Conservation (phyloP, 1,140 invertebrate species). For the Samia ricini region DNA sequence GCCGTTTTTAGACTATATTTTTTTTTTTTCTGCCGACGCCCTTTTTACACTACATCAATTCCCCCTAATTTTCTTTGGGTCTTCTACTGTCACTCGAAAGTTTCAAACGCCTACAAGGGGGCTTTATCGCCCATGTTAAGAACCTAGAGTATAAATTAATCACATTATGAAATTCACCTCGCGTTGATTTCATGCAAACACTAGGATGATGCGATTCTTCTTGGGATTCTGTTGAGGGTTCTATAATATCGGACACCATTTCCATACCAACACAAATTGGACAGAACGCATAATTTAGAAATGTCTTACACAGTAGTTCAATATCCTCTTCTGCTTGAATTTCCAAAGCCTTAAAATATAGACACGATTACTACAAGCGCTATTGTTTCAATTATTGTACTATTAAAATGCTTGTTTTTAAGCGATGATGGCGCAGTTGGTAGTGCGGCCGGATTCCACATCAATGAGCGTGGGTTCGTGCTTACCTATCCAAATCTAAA, state of each 20-base stretch:
- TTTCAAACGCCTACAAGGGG: too few species aligned
- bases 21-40: too few species aligned
- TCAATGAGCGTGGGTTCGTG: too few species aligned
- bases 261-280: conserved; percentile 68
- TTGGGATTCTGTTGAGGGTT: conserved; percentile 25
- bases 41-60: too few species aligned
- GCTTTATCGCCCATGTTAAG: not conserved
- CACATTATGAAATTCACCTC: conserved; percentile 7
- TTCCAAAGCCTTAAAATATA: conserved; percentile 75
- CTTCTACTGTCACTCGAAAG: too few species aligned
- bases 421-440: too few species aligned
- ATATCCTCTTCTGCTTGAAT: conserved; percentile 78
- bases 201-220: conserved; percentile 40
- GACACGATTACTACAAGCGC: not conserved
- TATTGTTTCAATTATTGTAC: too few species aligned
- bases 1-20: too few species aligned
- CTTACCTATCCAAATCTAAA: too few species aligned
- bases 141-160: not conserved
- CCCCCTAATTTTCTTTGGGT: too few species aligned
- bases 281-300: conserved; percentile 81
- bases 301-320: conserved; percentile 77
- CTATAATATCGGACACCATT: conserved; percentile 42
- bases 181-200: conserved; percentile 26
- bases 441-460: too few species aligned
- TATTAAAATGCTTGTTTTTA: too few species aligned